Base-by-base conservation (phyloP, 2,113 vertebrate species). In the Illadopsis cleaveri region DNA sequence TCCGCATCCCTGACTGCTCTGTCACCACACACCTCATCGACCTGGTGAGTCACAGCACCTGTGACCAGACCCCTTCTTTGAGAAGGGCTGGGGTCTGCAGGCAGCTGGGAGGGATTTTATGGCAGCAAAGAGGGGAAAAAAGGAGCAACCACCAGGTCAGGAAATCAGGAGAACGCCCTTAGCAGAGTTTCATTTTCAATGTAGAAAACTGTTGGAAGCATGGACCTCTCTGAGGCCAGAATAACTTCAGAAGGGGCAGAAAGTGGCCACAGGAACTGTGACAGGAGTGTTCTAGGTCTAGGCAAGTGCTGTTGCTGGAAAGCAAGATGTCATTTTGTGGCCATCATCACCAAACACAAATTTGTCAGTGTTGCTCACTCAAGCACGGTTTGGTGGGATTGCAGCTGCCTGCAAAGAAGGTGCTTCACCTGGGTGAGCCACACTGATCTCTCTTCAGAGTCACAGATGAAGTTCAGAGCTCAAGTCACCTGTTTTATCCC, bases 1-100 rank as follows among this genome's bases (percentile, higher is more conserved):
- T 99, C 93, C 98, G 99, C 94, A 98, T 98, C 96, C 99, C 99
- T 1, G 98, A 99, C 97, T 99, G 99, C 88, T 95, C 98, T 15
- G 98, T 99, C 68, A 98, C 98, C 60, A 99, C 99, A 2, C 98
- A 99, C 77, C 98, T 99, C 76, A 99, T 99, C 3, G 98, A 98
- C 96, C 73, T 98, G 97, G 99, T 99, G 97, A 95, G 96, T 47
- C 64, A 6, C 5, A 12, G 27, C 44, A 10, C 42, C 21, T 6
- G 4, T 0, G 3, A 6, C 47, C 42, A 12, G 38, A 23, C 5
- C 48, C 15, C 48, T 25, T 8, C 51, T 16, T 5, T 19, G 27
- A 11, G 38, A 35, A 30, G 47, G 27, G 5, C 12, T 42, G 61
- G 25, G 17, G 11, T 28, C 18, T 76, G 40, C 40, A 69, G 62